These are phyloP conservation scores for Lottia scabra DNA, from an alignment of 2,888 invertebrate species.

Conservation along the genomic window DNA sequence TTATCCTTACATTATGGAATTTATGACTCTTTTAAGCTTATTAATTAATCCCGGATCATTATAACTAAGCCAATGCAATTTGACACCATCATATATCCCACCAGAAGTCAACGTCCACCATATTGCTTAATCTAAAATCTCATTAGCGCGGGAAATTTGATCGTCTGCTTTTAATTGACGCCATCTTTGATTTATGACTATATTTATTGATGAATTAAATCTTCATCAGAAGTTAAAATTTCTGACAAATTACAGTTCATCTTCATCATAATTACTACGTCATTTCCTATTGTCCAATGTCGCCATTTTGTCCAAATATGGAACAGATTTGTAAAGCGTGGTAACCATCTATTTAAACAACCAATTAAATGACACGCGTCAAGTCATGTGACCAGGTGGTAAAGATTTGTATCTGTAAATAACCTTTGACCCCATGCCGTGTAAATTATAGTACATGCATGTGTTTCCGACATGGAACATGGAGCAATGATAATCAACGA, in stretches of 20 bases:
- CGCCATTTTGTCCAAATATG: too few relatives aligned
- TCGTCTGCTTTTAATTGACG: not conserved
- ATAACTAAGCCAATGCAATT: too few relatives aligned
- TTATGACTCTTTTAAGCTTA: too few relatives aligned
- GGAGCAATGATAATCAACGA: too few relatives aligned
- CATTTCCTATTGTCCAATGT: not conserved
- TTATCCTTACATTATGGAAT: too few relatives aligned
- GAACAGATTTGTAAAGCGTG: not conserved
- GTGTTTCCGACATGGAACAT: too few relatives aligned
- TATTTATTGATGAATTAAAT: not conserved
- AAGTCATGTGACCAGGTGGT: not conserved
- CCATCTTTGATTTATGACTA: not conserved
- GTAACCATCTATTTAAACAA: not conserved
- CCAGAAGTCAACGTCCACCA: not conserved
- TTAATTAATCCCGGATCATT: too few relatives aligned
- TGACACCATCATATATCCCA: too few relatives aligned
- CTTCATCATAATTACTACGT: not conserved
- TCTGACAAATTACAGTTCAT: not conserved
- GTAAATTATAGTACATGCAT: too few relatives aligned
- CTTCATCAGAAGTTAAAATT: not conserved
- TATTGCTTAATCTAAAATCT: not conserved
- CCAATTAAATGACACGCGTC: not conserved
- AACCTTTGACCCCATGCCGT: not conserved
- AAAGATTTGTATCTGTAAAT: constrained; percentile 1
- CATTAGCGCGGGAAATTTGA: not conserved